Base-by-base conservation (phyloP, 2,113 vertebrate genomes). In the Epinephelus cyanopodus region DNA sequence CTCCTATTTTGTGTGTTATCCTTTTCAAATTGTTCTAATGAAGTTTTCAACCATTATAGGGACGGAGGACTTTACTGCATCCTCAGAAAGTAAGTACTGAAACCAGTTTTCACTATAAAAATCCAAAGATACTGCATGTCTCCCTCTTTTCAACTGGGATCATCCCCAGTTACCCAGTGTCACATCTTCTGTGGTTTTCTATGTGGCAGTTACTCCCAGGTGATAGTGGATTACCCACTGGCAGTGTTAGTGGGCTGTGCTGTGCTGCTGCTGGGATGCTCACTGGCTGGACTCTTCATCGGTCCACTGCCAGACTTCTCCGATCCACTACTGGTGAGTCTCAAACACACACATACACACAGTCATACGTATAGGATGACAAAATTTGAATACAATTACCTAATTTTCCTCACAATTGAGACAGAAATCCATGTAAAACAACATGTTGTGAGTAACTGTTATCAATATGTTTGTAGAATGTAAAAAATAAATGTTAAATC, bases 291-390 rank as follows among this genome's bases (percentile, higher is more conserved):
- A 65, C 92, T 99, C 62, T 91, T 99, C 52, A 94, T 96, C 25
- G 95, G 97, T 74, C 96, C 95, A 4, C 74, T 98, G 86, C 98
- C 98, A 5, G 97, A 99, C 89, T 99, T 99, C 80, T 97, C 98
- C 21, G 96, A 98, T 29, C 98, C 98, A 37, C 92, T 99, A 21
- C 87, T 96, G 95, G 98, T 99, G 83, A 97, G 96, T 93, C 29
- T 76, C 75, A 57, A 18, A 65, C 21, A 66, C 70, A 57, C 23
- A 56, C 17, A 65, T 17, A 70, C 70, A 52, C 19, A 50, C 64
- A 33, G 27, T 21, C 37, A 61, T 19, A 54, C 19, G 54, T 10
- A 10, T 45, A 8, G 8, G 42, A 10, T 8, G 2, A 0, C 42
- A 3, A 45, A 45, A 45, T 11, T 11, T 45, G 42, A 12, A 45